phyloP scores from a whole-genome alignment of 2,113 vertebrate genomes.

The Actenoides lindsayi region DNA sequence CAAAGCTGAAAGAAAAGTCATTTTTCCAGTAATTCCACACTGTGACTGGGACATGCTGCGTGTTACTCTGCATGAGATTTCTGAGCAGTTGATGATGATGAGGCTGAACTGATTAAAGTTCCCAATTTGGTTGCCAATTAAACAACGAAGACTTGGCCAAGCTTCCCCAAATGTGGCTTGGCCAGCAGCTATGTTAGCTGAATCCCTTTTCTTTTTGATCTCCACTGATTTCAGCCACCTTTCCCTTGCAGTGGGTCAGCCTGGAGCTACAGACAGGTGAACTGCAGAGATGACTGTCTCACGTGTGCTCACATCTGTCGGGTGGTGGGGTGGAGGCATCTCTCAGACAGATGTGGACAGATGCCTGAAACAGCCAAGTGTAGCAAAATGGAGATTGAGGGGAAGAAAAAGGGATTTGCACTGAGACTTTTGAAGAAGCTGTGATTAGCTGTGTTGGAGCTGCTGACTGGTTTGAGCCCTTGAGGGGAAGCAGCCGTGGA shows the following conservation, averaged over 20 bases:
- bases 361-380: background rate
- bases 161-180: background rate
- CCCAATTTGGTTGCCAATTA: background rate
- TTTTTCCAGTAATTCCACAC: background rate
- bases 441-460: background rate
- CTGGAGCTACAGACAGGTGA: background rate
- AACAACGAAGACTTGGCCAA: background rate
- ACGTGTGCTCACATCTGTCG: rapidly evolving
- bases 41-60: background rate
- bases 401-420: background rate
- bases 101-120: background rate
- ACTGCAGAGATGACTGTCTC: background rate
- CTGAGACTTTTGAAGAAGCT: background rate
- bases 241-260: background rate
- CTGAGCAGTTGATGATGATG: background rate
- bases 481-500: background rate
- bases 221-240: background rate
- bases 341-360: background rate
- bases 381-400: background rate
- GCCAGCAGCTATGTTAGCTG: background rate
- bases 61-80: background rate
- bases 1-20: background rate
- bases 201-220: background rate
- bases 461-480: background rate
- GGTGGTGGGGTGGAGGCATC: background rate